phyloP scores from a whole-genome alignment of 1,140 invertebrate genomes.

The Gonatopus flavifemur region DNA sequence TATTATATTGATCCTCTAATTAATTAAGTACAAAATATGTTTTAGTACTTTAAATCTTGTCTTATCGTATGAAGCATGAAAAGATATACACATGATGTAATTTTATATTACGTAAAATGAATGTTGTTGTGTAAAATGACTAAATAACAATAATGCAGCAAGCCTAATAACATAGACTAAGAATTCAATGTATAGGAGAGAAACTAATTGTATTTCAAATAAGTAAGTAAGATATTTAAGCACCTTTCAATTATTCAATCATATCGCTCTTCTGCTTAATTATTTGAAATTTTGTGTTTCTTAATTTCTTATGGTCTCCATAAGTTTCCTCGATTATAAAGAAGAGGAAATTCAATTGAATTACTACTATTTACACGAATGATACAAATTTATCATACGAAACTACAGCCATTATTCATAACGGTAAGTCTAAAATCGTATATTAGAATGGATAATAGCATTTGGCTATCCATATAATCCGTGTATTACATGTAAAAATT shows the following conservation, averaged over 20 bases:
- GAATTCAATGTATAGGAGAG: conserved; percentile 6
- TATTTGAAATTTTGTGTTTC: conserved; percentile 14
- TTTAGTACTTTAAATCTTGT: conserved; percentile 35
- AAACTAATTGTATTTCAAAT: conserved; percentile 17
- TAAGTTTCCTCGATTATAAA: conserved; percentile 13
- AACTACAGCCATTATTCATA: conserved; percentile 37
- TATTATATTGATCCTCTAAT: conserved; percentile 37
- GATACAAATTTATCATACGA: conserved; percentile 36
- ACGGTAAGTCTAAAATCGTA: conserved; percentile 30
- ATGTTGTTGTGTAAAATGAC: conserved; percentile 4
- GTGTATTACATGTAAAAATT: conserved; percentile 5
- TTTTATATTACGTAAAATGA: conserved; percentile 11
- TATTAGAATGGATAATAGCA: conserved; percentile 20
- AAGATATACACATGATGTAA: conserved; percentile 10
- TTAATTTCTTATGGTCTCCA: conserved; percentile 6
- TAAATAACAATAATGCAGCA: conserved; percentile 3
- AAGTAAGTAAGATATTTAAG: conserved; percentile 30
- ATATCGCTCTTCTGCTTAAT: conserved; percentile 16
- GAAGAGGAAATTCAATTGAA: conserved; percentile 23
- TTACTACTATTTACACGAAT: conserved; percentile 46
- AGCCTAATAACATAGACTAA: background rate
- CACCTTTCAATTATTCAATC: conserved; percentile 11
- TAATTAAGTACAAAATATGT: conserved; percentile 53
- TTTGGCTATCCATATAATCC: conserved; percentile 2
- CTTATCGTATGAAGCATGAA: conserved; percentile 30